phyloP scores from a whole-genome alignment of 2,888 invertebrate species.

The Dryadula phaetusa region DNA sequence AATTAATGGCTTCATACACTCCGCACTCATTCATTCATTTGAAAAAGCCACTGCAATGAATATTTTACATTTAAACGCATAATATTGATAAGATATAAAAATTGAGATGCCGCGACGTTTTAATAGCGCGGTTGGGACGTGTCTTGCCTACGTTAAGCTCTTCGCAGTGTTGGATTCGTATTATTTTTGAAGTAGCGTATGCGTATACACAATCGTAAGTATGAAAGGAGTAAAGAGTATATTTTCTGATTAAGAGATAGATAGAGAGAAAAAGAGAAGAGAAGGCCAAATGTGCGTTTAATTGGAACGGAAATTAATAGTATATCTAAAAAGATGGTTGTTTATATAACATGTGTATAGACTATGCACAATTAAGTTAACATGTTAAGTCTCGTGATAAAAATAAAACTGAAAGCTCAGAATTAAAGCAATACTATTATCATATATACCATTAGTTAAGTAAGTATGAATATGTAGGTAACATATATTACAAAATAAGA shows the following conservation, averaged over 20 bases:
- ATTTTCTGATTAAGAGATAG: no score
- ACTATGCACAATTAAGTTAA: not conserved
- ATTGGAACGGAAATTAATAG: no score
- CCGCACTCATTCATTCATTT: no score
- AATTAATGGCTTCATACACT: no score
- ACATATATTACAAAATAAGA: slow-evolving; percentile 20
- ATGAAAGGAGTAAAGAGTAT: no score
- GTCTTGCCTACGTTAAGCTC: not conserved
- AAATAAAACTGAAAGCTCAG: not conserved
- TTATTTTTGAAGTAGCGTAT: not conserved
- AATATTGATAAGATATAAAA: slow-evolving; percentile 20
- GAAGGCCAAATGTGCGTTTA: no score
- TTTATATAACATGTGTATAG: not conserved
- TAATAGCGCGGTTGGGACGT: slow-evolving; percentile 14
- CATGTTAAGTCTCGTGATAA: not conserved
- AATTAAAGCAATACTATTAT: not conserved
- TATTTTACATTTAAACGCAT: slow-evolving; percentile 11
- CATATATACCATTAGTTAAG: not conserved
- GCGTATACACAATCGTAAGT: not conserved
- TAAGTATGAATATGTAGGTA: no score
- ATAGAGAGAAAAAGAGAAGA: no score
- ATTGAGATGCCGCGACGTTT: slow-evolving; percentile 8
- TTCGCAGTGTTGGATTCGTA: slow-evolving; percentile 3
- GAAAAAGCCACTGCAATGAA: slow-evolving; percentile 6
- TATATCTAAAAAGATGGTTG: not conserved